Percentiles rank a stretch among this genome's conserved stretches.
phyloP scores from a whole-genome alignment of 2,888 invertebrate genomes.

The Lasius fuliginosus region DNA sequence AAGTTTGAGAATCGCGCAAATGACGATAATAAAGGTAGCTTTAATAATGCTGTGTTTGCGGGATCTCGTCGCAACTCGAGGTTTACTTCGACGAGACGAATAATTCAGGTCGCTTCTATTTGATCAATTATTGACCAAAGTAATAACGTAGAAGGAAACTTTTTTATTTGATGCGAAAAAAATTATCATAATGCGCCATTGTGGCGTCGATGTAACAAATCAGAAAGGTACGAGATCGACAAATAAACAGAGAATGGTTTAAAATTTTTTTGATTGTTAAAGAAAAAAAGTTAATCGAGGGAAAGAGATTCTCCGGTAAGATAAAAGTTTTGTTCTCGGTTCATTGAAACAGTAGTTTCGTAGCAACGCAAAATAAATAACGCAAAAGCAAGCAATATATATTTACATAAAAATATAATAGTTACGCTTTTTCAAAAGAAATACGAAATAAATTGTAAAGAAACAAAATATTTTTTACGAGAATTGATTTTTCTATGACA shows the following conservation, averaged over 20 bases:
- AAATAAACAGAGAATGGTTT: neutral
- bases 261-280: neutral
- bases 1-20: conserved; percentile 9
- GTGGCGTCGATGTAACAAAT: neutral
- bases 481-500: neutral
- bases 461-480: neutral
- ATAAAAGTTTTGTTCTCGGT: neutral
- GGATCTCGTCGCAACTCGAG: conserved; percentile 57
- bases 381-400: neutral
- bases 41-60: conserved; percentile 69
- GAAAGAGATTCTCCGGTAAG: neutral
- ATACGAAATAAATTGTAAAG: neutral
- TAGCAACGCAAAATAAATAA: neutral
- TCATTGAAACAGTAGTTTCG: neutral
- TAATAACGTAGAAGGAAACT: conserved; percentile 71
- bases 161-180: neutral
- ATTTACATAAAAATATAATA: neutral
- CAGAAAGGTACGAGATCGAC: neutral
- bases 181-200: neutral
- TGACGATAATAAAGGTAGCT: conserved; percentile 66
- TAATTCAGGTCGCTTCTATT: conserved; percentile 73
- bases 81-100: conserved; percentile 44
- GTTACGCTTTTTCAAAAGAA: neutral
- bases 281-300: neutral
- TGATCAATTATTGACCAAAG: conserved; percentile 76